Evolutionary conservation across 2,797 vertebrate genomes (phyloP), one percentile per base, ranked within the genome.

Genomic region (Notolepis coatsorum): DNA sequence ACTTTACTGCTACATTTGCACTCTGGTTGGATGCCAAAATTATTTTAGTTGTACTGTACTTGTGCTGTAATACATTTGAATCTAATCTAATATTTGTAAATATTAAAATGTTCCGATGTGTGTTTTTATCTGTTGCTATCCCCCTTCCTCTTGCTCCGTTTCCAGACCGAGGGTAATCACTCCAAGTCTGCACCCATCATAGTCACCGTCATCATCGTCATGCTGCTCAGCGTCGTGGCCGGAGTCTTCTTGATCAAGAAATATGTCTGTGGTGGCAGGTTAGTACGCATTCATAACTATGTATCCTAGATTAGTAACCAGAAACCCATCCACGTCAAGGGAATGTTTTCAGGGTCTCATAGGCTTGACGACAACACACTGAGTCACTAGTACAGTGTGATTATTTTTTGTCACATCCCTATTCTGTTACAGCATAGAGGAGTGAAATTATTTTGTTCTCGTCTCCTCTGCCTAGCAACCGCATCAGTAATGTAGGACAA

Each of bases 231-330:
- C 4, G 5, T 84, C 0, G 70, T 91, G 15, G 94, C 90, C 0
- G 95, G 91, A 2, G 87, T 94, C 8, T 3, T 97, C 47, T 88
- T 98, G 10, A 63, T 98, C 63, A 98, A 97, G 93, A 98, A 95
- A 86, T 97, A 97, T 0, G 85, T 98, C 86, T 98, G 96, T 3
- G 96, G 97, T 7, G 96, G 97, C 82, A 95, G 97, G 96, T 97
- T 63, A 84, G 95, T 72, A 47, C 3, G 4, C 3, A 28, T 31
- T 27, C 5, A 20, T 15, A n/a, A 6, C n/a, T 45, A 18, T 47
- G 23, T 23, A 6, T 39, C 18, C 7, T 2, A 17, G 6, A 18
- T 9, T 41, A 5, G 17, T 18, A 18, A 45, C 5, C 5, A 18
- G 20, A 41, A 47, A 5, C 0, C 8, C 1, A 1, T 58, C 15